Base-by-base conservation (phyloP, 2,888 invertebrate species). In the Ceriagrion tenellum region DNA sequence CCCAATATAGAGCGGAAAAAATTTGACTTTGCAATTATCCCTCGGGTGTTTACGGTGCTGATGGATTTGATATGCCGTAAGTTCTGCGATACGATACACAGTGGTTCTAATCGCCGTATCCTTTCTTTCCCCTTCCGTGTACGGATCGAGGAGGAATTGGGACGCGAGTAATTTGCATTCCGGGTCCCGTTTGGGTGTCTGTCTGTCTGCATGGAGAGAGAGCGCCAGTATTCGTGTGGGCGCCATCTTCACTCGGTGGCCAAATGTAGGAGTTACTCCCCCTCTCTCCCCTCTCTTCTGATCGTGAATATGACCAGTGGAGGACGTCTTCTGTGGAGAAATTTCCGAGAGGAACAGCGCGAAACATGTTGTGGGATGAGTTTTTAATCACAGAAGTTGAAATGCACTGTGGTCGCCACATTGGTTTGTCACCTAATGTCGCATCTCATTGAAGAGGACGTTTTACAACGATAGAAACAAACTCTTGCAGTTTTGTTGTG, bases 101-200 rank as follows among this genome's bases (percentile, higher is more conserved):
- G 10, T 1, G 4, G 4, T 59, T 59, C 59, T 59, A 59, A 59
- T 59, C 59, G n/a, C 69, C 26, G 69, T 20, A 26, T 23, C 13
- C 81, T 81, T 35, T 47, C 47, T 16, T n/a, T 2, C 47, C 47
- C 35, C 81, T 23, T 81, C 81, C 35, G 81, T 81, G 16, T 81
- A n/a, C 35, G 81, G 35, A 16, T 12, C 81, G 35, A 81, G 69
- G 69, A 81, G 81, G 81, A 81, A 81, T 81, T 81, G 81, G 81
- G 81, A 81, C 81, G 81, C 81, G 81, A 81, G 69, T 26, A 69
- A 69, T 81, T 81, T 81, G 35, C 81, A 81, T 81, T 35, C 30
- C 81, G 30, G 81, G 13, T 35, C 69, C n/a, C 69, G 30, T 12
- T 35, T 81, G 81, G 81, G 81, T 35, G 69, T 69, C 69, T 26